Percentiles rank a stretch among this genome's conserved stretches.
Conservation (phyloP, 2,888 invertebrate species). For the Dicyrtoma fusca region DNA sequence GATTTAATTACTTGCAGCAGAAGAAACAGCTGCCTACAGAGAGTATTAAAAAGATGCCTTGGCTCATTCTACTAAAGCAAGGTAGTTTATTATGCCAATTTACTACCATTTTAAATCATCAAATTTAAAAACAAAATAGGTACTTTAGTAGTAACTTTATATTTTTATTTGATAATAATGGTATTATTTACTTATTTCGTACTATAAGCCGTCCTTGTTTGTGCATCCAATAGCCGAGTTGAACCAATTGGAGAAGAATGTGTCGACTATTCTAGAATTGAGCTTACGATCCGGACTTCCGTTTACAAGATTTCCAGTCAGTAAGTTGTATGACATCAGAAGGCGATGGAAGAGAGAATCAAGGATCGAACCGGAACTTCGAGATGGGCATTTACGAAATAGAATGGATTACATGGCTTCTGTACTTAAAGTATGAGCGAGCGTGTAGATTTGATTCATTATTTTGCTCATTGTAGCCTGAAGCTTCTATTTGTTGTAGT, state of each 20-base stretch:
- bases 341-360: background rate
- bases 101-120: background rate
- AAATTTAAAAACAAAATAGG: background rate
- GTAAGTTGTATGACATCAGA: background rate
- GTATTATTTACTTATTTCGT: too few relatives aligned
- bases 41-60: conserved; percentile 2
- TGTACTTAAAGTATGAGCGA: background rate
- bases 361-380: background rate
- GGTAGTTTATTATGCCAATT: conserved; percentile 6
- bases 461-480: too few relatives aligned
- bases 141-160: background rate
- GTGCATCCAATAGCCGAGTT: too few relatives aligned
- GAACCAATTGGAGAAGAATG: background rate
- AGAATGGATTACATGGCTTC: conserved; percentile 32
- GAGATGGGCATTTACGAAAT: background rate
- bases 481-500: too few relatives aligned
- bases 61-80: background rate
- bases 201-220: too few relatives aligned
- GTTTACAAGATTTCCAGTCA: background rate
- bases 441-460: too few relatives aligned
- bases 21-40: background rate
- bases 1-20: background rate
- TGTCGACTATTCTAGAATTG: background rate
- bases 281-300: background rate
- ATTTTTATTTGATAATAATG: too few relatives aligned